These are phyloP conservation scores for Scomber japonicus DNA, from an alignment of 2,113 vertebrate genomes.

Conservation along the genomic window DNA sequence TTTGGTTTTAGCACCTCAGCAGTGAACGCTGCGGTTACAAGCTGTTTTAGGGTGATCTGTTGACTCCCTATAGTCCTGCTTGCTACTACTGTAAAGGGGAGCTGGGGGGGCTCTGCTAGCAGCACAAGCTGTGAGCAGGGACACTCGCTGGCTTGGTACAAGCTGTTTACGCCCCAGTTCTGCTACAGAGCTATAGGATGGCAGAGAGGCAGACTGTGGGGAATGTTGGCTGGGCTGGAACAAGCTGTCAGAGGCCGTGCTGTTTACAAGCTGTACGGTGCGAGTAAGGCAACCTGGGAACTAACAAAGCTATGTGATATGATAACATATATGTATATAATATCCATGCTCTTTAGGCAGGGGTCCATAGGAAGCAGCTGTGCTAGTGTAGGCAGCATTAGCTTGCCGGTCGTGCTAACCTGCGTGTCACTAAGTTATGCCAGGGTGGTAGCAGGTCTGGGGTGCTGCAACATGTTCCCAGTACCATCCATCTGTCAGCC, in stretches of 20 bases:
- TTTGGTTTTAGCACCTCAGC: slow-evolving; percentile 78
- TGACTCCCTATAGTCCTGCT: slow-evolving; percentile 66
- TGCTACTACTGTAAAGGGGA: slow-evolving; percentile 57
- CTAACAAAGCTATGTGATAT: slow-evolving; percentile 38
- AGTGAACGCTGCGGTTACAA: slow-evolving; percentile 66
- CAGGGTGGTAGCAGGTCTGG: slow-evolving; percentile 71
- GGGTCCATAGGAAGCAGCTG: slow-evolving; percentile 60
- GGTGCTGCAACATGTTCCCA: slow-evolving; percentile 77
- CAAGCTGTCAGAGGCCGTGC: slow-evolving; percentile 57
- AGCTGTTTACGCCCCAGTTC: slow-evolving; percentile 60
- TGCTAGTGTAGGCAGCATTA: slow-evolving; percentile 62
- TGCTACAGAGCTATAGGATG: slow-evolving; percentile 43
- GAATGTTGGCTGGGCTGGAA: slow-evolving; percentile 46
- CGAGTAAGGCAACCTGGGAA: slow-evolving; percentile 25
- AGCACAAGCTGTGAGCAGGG: slow-evolving; percentile 66
- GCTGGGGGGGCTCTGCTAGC: slow-evolving; percentile 32
- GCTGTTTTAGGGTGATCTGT: slow-evolving; percentile 72
- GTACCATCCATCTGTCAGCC: slow-evolving; percentile 75
- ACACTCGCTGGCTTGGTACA: slow-evolving; percentile 58
- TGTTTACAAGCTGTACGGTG: slow-evolving; percentile 45
- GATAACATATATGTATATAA: slow-evolving; percentile 28
- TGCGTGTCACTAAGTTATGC: slow-evolving; percentile 63
- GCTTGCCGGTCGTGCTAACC: slow-evolving; percentile 55
- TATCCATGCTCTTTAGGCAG: slow-evolving; percentile 27
- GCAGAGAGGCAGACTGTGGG: slow-evolving; percentile 46